A percentile compares a stretch with the other conserved stretches of the same genome.
Evolutionary conservation across 2,888 invertebrate genomes (phyloP).

Genomic region (Hydrotaea diabolus): DNA sequence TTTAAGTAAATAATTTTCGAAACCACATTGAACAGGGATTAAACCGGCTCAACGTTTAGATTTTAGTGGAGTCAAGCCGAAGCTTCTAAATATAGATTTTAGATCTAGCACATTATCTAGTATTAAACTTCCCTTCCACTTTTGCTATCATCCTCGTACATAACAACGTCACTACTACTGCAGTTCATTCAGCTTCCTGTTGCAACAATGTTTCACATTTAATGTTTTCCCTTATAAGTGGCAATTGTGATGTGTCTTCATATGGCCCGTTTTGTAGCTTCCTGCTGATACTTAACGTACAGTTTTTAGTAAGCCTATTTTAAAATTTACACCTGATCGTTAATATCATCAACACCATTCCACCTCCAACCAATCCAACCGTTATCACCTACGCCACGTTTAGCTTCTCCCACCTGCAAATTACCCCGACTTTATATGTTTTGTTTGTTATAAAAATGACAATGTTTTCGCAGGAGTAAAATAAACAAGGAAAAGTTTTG

Average conservation of each 20-base stretch:
- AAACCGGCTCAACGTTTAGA: too few species aligned
- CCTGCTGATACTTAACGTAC: constrained; percentile 37
- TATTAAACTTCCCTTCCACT: too few species aligned
- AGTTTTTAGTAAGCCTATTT: constrained; percentile 62
- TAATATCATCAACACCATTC: constrained; percentile 8
- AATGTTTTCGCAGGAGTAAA: constrained; percentile 56
- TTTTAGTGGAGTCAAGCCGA: too few species aligned
- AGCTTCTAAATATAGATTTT: too few species aligned
- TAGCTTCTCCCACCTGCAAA: constrained; percentile 43
- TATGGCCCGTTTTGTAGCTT: neutral
- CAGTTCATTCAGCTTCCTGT: too few species aligned
- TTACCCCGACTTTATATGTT: constrained; percentile 53
- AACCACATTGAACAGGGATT: too few species aligned
- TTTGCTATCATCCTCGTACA: too few species aligned
- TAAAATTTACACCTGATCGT: constrained; percentile 58
- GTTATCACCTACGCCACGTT: constrained; percentile 11
- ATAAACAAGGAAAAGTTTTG: constrained; percentile 53
- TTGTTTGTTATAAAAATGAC: constrained; percentile 56
- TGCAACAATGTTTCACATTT: neutral
- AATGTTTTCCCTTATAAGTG: neutral
- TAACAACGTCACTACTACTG: too few species aligned
- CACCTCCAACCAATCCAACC: constrained; percentile 34
- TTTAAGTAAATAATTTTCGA: too few species aligned
- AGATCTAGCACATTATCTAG: too few species aligned
- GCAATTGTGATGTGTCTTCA: neutral